Evolutionary conservation across 2,113 vertebrate genomes (phyloP).

Genomic region (Willisornis vidua): DNA sequence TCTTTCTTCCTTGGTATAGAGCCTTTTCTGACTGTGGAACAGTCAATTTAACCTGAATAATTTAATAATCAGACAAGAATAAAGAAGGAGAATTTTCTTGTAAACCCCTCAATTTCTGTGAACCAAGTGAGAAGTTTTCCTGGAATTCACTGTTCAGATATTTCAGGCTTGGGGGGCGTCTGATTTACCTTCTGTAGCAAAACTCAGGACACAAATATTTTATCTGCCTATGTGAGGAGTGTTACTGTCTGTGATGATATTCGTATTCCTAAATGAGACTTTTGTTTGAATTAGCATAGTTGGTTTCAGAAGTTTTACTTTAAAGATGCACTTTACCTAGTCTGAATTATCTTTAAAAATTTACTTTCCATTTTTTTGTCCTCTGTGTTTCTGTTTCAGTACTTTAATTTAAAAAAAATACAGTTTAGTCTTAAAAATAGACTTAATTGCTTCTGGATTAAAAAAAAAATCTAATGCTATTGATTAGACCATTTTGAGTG

Average conservation of each 20-base stretch:
- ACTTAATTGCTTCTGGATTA: neutral
- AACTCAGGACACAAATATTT: neutral
- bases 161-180: neutral
- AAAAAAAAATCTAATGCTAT: neutral
- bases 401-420: neutral
- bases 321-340: neutral
- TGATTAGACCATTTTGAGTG: neutral
- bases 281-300: neutral
- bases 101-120: neutral
- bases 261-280: neutral
- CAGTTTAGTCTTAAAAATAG: neutral
- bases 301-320: neutral
- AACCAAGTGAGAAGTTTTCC: neutral
- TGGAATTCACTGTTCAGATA: neutral
- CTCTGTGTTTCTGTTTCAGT: neutral
- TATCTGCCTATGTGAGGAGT: neutral
- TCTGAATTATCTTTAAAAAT: neutral
- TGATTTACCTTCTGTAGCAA: neutral
- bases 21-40: neutral
- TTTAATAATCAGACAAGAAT: neutral
- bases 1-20: neutral
- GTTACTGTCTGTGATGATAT: neutral
- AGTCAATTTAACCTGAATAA: accelerated
- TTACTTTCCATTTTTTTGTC: neutral
- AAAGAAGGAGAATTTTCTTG: neutral